Evolutionary conservation across 2,113 vertebrate genomes (phyloP).

Genomic region (Oriolus oriolus): DNA sequence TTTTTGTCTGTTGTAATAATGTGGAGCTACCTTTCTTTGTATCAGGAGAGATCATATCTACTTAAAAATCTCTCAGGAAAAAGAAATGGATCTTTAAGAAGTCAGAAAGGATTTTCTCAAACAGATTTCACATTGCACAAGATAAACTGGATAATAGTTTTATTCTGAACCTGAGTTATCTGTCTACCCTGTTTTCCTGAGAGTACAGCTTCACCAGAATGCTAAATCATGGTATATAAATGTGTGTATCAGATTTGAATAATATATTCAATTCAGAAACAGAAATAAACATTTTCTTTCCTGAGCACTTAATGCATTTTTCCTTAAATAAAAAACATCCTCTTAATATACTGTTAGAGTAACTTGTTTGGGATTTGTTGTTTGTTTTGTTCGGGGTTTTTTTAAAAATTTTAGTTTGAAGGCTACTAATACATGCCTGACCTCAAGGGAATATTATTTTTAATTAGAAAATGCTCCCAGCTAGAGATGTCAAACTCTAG

Average conservation of each 20-base stretch:
- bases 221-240: not conserved
- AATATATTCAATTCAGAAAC: not conserved
- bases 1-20: not conserved
- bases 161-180: not conserved
- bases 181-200: not conserved
- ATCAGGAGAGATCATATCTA: rapidly evolving
- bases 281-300: not conserved
- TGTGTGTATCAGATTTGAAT: not conserved
- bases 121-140: not conserved
- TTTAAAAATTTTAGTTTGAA: not conserved
- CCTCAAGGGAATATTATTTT: not conserved
- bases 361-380: not conserved
- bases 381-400: not conserved
- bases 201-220: not conserved
- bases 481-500: not conserved
- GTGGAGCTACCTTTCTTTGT: not conserved
- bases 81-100: not conserved
- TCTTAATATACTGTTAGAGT: not conserved
- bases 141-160: not conserved
- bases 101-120: not conserved
- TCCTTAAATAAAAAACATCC: not conserved
- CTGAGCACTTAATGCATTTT: not conserved
- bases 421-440: not conserved
- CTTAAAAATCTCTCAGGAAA: not conserved
- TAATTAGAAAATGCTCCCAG: constrained; percentile 22